Evolutionary conservation across 2,888 invertebrate species (phyloP).

Genomic region (Chrysodeixis includens): DNA sequence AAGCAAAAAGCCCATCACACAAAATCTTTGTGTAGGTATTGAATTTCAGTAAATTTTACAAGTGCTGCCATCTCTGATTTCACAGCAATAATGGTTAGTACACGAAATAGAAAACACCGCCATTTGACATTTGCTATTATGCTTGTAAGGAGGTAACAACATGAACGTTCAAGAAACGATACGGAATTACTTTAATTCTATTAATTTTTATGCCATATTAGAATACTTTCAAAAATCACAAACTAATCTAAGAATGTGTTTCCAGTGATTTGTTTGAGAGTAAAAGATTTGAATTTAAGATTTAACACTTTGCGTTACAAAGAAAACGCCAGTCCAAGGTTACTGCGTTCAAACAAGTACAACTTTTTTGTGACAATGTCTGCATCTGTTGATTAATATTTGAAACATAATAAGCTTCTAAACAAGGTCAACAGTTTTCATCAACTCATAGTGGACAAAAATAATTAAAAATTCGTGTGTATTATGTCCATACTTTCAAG

Average conservation of each 20-base stretch:
- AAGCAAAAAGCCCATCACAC: constrained; percentile 65
- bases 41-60: constrained; percentile 75
- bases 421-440: constrained; percentile 90
- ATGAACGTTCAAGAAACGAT: not conserved
- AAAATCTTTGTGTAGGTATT: constrained; percentile 68
- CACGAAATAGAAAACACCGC: constrained; percentile 44
- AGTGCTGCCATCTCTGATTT: constrained; percentile 78
- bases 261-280: not conserved
- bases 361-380: constrained; percentile 88
- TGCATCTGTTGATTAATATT: constrained; percentile 90
- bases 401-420: constrained; percentile 89
- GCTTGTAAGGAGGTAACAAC: constrained; percentile 69
- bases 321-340: constrained; percentile 68
- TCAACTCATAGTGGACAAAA: constrained; percentile 85
- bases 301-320: constrained; percentile 33
- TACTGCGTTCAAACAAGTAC: constrained; percentile 72
- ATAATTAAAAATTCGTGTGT: constrained; percentile 84
- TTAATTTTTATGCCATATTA: not conserved
- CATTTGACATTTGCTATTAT: constrained; percentile 64
- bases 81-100: constrained; percentile 32
- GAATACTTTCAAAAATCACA: not conserved
- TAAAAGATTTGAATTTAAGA: not conserved
- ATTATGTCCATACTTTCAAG: constrained; percentile 78
- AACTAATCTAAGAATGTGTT: not conserved
- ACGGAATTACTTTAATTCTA: not conserved